Percentiles rank a stretch among this genome's conserved stretches.
phyloP scores from a whole-genome alignment of 1,140 invertebrate species.

The Ceratosolen solmsi region DNA sequence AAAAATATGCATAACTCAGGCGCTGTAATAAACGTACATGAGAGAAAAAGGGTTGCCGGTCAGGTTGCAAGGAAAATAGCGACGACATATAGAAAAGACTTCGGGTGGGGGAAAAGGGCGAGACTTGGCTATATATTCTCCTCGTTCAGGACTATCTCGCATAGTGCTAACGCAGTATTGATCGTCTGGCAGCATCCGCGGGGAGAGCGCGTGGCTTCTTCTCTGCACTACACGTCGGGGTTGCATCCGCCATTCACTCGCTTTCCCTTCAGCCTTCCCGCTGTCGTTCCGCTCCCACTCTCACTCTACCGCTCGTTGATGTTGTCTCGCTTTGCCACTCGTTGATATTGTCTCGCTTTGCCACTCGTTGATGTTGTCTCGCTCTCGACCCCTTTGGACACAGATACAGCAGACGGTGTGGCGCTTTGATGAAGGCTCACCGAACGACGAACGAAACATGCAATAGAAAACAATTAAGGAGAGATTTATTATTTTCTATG shows the following conservation, averaged over 20 bases:
- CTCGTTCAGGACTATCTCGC: slow-evolving; percentile 47
- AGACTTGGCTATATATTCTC: slow-evolving; percentile 58
- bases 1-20: background rate
- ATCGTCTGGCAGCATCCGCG: slow-evolving; percentile 68
- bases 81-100: background rate
- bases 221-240: background rate
- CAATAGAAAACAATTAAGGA: too few species aligned
- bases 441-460: background rate
- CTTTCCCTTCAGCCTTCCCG: background rate
- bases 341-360: too few species aligned
- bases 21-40: background rate
- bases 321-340: too few species aligned
- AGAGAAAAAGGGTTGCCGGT: background rate
- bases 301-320: too few species aligned
- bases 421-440: background rate
- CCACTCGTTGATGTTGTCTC: too few species aligned
- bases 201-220: slow-evolving; percentile 50
- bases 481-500: too few species aligned
- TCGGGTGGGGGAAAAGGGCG: background rate
- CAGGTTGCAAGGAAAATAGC: background rate
- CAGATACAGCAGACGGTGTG: background rate
- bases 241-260: slow-evolving; percentile 40
- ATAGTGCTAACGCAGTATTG: slow-evolving; percentile 68
- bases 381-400: slow-evolving; percentile 45
- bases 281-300: too few species aligned